Base-by-base conservation (phyloP, 2,888 invertebrate species). In the Cetonia aurata region DNA sequence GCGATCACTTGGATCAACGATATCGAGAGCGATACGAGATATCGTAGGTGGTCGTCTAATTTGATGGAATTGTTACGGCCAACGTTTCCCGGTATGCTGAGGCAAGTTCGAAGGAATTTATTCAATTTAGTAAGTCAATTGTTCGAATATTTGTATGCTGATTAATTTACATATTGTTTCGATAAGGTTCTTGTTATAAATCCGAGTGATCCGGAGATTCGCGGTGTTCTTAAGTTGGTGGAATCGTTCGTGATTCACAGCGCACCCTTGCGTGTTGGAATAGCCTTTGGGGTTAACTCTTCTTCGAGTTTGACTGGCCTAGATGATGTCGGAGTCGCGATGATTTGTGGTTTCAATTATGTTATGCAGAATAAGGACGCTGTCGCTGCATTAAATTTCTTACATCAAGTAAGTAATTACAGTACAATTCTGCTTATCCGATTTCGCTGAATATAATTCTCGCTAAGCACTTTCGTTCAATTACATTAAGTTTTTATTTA, bases 71-170 rank as follows among this genome's bases (percentile, higher is more conserved):
- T 99, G 73, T 86, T 99, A 73, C 88, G 98, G 72, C 98, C 99
- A n/a, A 96, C 97, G 0, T 99, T 97, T 81, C 98, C 98, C 0
- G 99, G 99, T 68, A 98, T 99, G 97, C 86, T 99, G 72, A 87
- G 99, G 74, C 95, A 94, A 81, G 88, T 96, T 77, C 88, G 94
- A 71, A 90, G 93, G 77, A 96, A 96, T 85, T 88, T 98, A 25
- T 95, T 94, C 78, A 94, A 95, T 85, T 88, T 95, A 82, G 93
- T 92, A 82, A 86, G 87, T 83, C 9, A 48, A 62, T 15, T 33
- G 25, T 25, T n/a, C 4, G 12, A 17, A 48, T 33, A 17, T n/a
- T 57, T 17, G 1, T 44, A 10, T 31, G 33, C 15, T 19, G 46
- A 60, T 75, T 62, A 66, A 57, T 17, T 55, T 69, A 25, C 31